Evolutionary conservation across 2,113 vertebrate species (phyloP).

Genomic region (Tyrannus savana): DNA sequence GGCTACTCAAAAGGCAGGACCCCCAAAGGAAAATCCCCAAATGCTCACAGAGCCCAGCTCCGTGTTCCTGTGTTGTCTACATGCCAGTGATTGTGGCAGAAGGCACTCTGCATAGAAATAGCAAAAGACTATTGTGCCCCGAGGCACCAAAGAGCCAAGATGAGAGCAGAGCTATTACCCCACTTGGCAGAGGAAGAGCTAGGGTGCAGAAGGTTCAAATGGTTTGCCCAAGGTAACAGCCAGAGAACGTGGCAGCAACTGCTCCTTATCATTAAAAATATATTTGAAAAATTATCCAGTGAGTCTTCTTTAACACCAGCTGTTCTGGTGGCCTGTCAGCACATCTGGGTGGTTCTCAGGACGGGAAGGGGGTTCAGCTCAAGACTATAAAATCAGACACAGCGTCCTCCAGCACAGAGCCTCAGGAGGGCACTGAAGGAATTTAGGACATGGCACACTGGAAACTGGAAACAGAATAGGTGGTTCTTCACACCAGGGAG

Average conservation of each 20-base stretch:
- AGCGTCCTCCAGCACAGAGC: neutral
- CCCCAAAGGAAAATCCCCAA: neutral
- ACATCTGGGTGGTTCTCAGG: neutral
- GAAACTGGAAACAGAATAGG: neutral
- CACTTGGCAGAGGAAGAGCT: neutral
- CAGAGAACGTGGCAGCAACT: neutral
- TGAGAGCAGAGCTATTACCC: slow-evolving; percentile 24
- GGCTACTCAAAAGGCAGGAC: neutral
- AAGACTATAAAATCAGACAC: neutral
- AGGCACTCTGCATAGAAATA: slow-evolving; percentile 31
- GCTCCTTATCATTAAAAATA: neutral
- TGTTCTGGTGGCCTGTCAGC: neutral
- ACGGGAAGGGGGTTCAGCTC: neutral
- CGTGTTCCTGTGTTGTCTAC: neutral
- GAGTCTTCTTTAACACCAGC: neutral
- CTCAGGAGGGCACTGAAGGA: neutral
- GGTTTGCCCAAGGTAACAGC: slow-evolving; percentile 35
- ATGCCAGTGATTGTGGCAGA: neutral
- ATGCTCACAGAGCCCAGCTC: neutral
- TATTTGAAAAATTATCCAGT: neutral
- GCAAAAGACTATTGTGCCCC: neutral
- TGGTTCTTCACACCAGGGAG: neutral
- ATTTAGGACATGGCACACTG: neutral
- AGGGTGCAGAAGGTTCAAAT: neutral
- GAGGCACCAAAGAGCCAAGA: neutral